phyloP scores from a whole-genome alignment of 2,888 invertebrate genomes.

The Apotomis betuletana region DNA sequence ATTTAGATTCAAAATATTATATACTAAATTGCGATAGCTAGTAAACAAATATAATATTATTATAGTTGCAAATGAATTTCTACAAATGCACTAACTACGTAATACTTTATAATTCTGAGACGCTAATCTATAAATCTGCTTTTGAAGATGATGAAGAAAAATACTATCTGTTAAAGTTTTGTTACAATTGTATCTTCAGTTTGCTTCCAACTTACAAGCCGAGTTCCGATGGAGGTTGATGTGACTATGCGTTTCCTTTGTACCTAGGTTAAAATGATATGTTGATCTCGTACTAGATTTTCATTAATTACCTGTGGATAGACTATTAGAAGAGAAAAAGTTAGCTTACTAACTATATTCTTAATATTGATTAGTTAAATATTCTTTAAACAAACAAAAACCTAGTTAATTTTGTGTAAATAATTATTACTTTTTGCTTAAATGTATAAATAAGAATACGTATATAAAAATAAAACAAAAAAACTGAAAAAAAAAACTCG shows the following conservation, averaged over 20 bases:
- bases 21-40: not conserved
- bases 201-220: constrained; percentile 6
- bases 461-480: not conserved
- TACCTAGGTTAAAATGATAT: not conserved
- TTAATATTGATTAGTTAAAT: not conserved
- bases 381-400: not conserved
- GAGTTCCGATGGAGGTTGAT: not conserved
- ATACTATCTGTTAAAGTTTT: not conserved
- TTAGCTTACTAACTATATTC: constrained; percentile 21
- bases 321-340: constrained; percentile 28
- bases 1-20: constrained; percentile 14
- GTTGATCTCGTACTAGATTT: not conserved
- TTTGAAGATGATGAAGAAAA: not conserved
- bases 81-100: constrained; percentile 10
- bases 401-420: no score
- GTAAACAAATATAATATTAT: not conserved
- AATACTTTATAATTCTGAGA: not conserved
- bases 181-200: no score
- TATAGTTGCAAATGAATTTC: constrained; percentile 1
- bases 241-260: not conserved
- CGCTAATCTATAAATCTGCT: not conserved
- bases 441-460: not conserved
- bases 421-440: not conserved
- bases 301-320: constrained; percentile 17
- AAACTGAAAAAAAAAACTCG: not conserved